phyloP scores from a whole-genome alignment of 2,113 vertebrate species.

The Spermophilus dauricus region DNA sequence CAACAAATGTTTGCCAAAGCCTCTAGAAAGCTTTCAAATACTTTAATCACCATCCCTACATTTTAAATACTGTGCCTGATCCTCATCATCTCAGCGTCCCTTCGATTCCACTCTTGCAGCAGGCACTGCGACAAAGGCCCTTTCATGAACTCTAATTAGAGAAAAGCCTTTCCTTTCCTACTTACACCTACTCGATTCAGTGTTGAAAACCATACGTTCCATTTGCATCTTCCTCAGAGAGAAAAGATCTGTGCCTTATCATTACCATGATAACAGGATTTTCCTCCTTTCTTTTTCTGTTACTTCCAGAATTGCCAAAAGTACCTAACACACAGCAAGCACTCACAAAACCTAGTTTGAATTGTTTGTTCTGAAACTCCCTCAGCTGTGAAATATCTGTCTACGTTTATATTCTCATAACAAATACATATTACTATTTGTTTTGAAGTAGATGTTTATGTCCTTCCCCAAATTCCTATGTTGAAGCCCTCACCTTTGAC shows the following conservation, averaged over 20 bases:
- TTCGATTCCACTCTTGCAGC: neutral
- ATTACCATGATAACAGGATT: neutral
- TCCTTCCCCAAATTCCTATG: neutral
- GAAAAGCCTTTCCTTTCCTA: neutral
- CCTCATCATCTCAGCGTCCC: slow-evolving; percentile 25
- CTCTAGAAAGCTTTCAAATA: slow-evolving; percentile 20
- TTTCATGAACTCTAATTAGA: neutral
- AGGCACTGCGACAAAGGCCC: neutral
- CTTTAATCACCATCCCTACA: neutral
- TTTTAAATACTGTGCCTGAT: neutral
- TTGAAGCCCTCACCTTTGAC: neutral
- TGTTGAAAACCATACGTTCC: neutral
- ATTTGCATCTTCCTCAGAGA: neutral
- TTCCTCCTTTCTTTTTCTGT: neutral
- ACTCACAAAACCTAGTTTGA: neutral
- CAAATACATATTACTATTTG: neutral
- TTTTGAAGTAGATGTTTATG: neutral
- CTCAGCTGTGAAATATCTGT: neutral
- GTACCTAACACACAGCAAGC: neutral
- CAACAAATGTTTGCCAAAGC: neutral
- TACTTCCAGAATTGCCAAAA: neutral
- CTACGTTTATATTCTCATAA: neutral
- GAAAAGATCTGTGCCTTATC: neutral
- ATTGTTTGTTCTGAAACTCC: slow-evolving; percentile 1
- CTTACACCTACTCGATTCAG: neutral